Evolutionary conservation across 2,113 vertebrate genomes (phyloP), one percentile per base, ranked within the genome.

Genomic region (Leucopsar rothschildi): DNA sequence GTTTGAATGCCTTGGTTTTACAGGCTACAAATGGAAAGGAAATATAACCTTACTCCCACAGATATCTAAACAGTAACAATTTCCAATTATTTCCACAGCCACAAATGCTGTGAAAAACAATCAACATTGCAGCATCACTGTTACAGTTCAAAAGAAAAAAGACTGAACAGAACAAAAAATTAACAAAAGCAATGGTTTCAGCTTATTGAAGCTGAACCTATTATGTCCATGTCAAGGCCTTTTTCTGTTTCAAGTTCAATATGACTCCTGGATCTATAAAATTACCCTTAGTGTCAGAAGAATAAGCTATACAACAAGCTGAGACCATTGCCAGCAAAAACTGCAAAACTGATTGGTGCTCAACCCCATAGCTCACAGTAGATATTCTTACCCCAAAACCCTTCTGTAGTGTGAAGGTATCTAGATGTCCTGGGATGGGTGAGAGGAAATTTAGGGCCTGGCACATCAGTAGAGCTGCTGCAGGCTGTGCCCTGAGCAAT

Each of bases 1-100:
- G 79, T 80, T 66, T 79, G 73, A 93, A 71, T 75, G 57, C 69
- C 75, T 94, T 76, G 40, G 29, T 27, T 96, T 95, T 79, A 80
- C 40, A 91, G 39, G 21, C 49, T 57, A 70, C 63, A 80, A 79
- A 63, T 21, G 25, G 59, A 87, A 92, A 90, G 63, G 61, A 90
- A 42, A 63, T 45, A 59, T 2, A 71, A 92, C 27, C 45, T 55
- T 7, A 3, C 18, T 31, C 27, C 11, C 1, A 0, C 37, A 91
- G n/a, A 86, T 86, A 70, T 17, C 79, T 90, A 70, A 93, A 93
- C 45, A 86, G 65, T 44, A 82, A 84, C 22, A 61, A 82, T 64
- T 91, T 68, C 57, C 50, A 88, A n/a, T 72, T 68, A 87, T 91
- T 89, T 78, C 56, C n/a, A 64, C 87, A 81, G 71, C 12, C 49